Evolutionary conservation across 2,113 vertebrate species (phyloP), one percentile per base, ranked within the genome.

Genomic region (Stomatorhinus ivindoensis): DNA sequence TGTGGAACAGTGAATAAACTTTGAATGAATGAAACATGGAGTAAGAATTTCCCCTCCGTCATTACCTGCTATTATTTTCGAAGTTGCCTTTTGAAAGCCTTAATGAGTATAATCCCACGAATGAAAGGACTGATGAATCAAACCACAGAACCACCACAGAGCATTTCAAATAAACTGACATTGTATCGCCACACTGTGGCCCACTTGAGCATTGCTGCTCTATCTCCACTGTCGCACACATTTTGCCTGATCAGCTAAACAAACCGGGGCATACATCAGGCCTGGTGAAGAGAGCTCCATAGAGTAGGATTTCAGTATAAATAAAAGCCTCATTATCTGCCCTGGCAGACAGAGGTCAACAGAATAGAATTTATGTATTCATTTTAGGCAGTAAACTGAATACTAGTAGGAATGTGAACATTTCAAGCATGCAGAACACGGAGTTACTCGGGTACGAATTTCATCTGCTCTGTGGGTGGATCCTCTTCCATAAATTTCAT

Each of bases 21-120:
- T 4, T 88, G 35, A 80, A 65, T 82, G 21, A 89, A 50, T 24
- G 39, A 89, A 86, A 89, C 15, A 86, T 69, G 4, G 44, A 83
- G 42, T 42, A 82, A 53, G 47, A 89, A 58, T 76, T 55, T 44
- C 17, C 27, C 51, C 24, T 55, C 50, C 24, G 17, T n/a, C 50
- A 58, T 80, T 84, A 58, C 10, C 80, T 83, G 44, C 73, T 42
- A 42, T 80, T 80, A 42, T 19, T 11, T 7, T 44, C 46, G 19
- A 46, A 9, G 9, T 84, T 84, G 80, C 44, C 8, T 51, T 51
- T 42, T 88, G 89, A 88, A 31, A 65, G 61, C 61, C 10, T 69
- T 69, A 31, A 69, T 69, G n/a, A 69, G 6, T 65, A 76, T 76
- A 76, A 39, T 39, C 1, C 35, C 35, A 39, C 1, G 10, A 31